Evolutionary conservation across 92 coral and sea anemone species (phyloP).

Genomic region (Ricordea florida): DNA sequence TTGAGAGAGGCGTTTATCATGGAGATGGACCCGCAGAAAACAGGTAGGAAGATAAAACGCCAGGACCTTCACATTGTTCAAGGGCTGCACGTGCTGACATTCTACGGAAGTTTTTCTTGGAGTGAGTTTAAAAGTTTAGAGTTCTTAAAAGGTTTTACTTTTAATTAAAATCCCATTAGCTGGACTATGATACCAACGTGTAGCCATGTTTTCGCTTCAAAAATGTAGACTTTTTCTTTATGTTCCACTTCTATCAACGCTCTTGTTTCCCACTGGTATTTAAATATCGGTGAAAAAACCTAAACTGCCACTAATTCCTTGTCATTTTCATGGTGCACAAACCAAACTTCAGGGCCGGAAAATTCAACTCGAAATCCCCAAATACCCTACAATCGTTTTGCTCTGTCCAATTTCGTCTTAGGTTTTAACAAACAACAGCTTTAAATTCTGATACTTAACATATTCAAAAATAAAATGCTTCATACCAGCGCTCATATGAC

Average conservation of each 20-base stretch:
- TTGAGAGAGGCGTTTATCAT: not conserved
- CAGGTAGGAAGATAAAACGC: not conserved
- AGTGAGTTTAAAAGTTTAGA: slow-evolving; percentile 54
- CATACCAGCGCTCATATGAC: not conserved
- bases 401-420: not conserved
- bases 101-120: slow-evolving; percentile 50
- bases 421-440: not conserved
- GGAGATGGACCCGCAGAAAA: slow-evolving; percentile 18
- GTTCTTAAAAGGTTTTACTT: slow-evolving; percentile 67
- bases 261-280: not conserved
- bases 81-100: slow-evolving; percentile 15
- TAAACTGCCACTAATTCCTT: not conserved
- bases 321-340: not conserved
- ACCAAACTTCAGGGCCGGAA: not conserved
- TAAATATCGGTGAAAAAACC: not conserved
- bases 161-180: slow-evolving; percentile 80
- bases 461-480: not conserved
- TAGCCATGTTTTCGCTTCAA: slow-evolving; percentile 53
- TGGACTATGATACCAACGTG: slow-evolving; percentile 44
- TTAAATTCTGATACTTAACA: not conserved
- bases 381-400: not conserved
- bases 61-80: not conserved
- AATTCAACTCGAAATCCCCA: not conserved
- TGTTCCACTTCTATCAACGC: slow-evolving; percentile 7
- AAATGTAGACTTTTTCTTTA: slow-evolving; percentile 36